Conservation (phyloP, 1,140 invertebrate genomes). For the Piezodorus guildinii region DNA sequence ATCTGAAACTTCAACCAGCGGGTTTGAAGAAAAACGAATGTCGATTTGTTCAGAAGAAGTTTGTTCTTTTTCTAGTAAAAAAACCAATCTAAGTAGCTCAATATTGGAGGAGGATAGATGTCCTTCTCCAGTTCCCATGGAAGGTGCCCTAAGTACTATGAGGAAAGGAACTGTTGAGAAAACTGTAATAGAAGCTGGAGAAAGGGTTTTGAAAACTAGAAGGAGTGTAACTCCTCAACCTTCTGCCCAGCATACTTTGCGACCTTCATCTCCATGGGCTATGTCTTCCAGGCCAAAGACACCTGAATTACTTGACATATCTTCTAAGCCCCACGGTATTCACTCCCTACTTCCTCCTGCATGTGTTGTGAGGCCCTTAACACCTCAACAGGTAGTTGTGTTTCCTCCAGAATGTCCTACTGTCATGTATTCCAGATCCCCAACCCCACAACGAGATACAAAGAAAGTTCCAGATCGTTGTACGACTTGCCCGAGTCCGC, state of each 20-base stretch:
- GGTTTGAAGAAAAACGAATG: constrained; percentile 23
- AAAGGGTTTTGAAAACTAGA: background rate
- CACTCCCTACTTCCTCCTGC: constrained; percentile 25
- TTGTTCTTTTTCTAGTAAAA: constrained; percentile 21
- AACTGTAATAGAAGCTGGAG: constrained; percentile 6
- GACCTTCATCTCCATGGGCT: background rate
- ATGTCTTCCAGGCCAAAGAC: constrained; percentile 3
- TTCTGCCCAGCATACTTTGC: background rate
- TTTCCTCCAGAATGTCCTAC: constrained; percentile 29
- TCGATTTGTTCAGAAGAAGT: constrained; percentile 28
- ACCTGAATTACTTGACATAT: constrained; percentile 20
- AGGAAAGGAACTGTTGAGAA: constrained; percentile 16
- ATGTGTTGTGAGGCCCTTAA: constrained; percentile 20
- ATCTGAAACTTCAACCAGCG: background rate
- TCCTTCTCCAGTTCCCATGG: constrained; percentile 21
- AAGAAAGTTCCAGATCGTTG: background rate
- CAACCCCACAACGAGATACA: constrained; percentile 16
- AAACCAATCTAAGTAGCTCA: background rate
- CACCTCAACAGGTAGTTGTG: constrained; percentile 25
- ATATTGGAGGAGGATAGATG: constrained; percentile 14
- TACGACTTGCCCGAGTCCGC: background rate
- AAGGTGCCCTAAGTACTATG: background rate
- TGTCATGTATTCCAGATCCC: constrained; percentile 12
- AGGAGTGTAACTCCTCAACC: background rate
- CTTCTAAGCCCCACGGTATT: constrained; percentile 23